Base-by-base conservation (phyloP, 2,888 invertebrate genomes). In the Rhimphoctona megacephalus region DNA sequence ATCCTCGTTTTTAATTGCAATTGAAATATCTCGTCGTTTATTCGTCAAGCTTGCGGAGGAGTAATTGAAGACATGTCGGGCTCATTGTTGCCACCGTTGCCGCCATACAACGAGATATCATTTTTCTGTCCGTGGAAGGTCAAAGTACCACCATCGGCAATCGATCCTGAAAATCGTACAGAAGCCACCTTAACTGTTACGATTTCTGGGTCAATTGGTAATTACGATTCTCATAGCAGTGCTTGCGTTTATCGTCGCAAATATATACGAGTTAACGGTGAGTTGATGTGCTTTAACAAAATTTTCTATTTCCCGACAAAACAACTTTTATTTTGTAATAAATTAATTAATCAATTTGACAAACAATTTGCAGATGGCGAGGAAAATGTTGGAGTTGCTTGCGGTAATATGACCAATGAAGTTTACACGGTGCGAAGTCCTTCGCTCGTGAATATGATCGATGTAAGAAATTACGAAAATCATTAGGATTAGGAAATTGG, bases 31-130 rank as follows among this genome's bases (percentile, higher is more conserved):
- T 17, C 30, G 6, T 84, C 30, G 6, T 84, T 39, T 84, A 36
- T 17, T 46, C 39, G 14, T 64, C 33, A 36, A 94, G 94, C 93
- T 57, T 94, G 94, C 81, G 94, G 94, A n/a, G 92, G 92, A 33
- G 43, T 52, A 5, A 1, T 90, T 7, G 85, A 79, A 2, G 64
- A 89, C 4, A 30, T 83, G 1, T 88, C 85, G 17, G 94, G 93
- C 8, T 83, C 81, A 2, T 46, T 94, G 19, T 70, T 83, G 2
- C 92, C 93, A 14, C 88, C 69, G 2, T 30, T 3, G 8, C 19
- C 67, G n/a, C 91, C 92, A 0, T 94, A 91, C 83, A 93, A 93
- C 74, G 87, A 91, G 66, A 81, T 91, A 1, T 74, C 92, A 0
- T 94, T 90, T 54, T 91, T 83, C 82, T 94, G 94, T 73, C 83